Evolutionary conservation across 2,113 vertebrate genomes (phyloP).

Genomic region (Blennius ocellaris): DNA sequence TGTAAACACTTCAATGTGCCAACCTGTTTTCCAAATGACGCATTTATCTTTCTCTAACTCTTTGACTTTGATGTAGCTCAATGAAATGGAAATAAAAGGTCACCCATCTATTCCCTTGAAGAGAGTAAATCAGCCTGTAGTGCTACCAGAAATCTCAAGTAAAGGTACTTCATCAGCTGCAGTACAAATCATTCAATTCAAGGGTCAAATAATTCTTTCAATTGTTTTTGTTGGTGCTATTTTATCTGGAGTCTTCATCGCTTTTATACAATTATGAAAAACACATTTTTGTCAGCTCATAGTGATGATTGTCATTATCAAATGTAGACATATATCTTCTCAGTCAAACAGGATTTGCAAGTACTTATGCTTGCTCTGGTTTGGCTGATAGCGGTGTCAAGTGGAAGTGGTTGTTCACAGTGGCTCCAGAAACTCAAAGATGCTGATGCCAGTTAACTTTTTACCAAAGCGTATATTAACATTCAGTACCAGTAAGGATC

Average conservation of each 20-base stretch:
- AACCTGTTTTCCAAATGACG: not conserved
- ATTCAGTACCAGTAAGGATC: no score
- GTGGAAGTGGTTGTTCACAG: not conserved
- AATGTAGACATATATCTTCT: not conserved
- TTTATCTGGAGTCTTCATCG: not conserved
- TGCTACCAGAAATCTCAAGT: conserved; percentile 20
- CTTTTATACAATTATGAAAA: not conserved
- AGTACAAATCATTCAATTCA: not conserved
- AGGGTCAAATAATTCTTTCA: not conserved
- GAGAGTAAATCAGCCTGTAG: conserved; percentile 36
- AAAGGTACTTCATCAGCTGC: conserved; percentile 26
- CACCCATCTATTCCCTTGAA: conserved; percentile 24
- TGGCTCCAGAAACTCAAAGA: not conserved
- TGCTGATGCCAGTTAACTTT: no score
- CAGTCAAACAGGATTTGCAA: conserved; percentile 36
- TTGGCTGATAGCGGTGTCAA: not conserved
- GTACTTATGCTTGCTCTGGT: conserved; percentile 5
- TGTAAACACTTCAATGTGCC: not conserved
- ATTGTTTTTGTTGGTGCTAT: not conserved
- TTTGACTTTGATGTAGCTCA: not conserved
- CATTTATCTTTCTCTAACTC: not conserved
- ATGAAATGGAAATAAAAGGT: conserved; percentile 31
- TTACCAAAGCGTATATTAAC: no score
- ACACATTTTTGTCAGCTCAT: conserved; percentile 4
- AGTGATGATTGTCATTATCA: not conserved